These are phyloP conservation scores for Pangasius krempfi DNA, from an alignment of 2,797 vertebrate species.

Conservation along the genomic window DNA sequence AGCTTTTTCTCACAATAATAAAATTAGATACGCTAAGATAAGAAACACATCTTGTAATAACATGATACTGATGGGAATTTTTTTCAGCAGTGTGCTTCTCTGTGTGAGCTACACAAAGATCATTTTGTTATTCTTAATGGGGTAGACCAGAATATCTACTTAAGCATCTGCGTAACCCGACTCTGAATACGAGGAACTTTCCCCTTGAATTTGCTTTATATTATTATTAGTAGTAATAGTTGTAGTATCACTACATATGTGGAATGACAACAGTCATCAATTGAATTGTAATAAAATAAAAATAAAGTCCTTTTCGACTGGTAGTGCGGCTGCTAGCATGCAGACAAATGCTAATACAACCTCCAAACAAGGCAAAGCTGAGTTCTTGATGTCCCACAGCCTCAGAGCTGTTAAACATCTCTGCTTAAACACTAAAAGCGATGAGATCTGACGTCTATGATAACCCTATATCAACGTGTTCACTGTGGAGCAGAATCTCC, in stretches of 20 bases:
- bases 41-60: not conserved
- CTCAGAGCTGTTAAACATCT: not conserved
- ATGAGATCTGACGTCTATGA: constrained; percentile 20
- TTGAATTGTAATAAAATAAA: not conserved
- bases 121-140: not conserved
- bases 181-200: not conserved
- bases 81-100: not conserved
- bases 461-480: not conserved
- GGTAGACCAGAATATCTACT: not conserved
- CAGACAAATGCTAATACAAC: not conserved
- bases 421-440: not conserved
- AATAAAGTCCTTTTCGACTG: not conserved
- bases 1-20: not conserved
- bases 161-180: not conserved
- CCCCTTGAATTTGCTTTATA: not conserved
- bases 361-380: constrained; percentile 2
- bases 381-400: not conserved
- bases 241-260: not conserved
- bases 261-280: not conserved
- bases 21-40: too few species aligned
- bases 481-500: constrained; percentile 18
- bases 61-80: too few species aligned
- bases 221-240: not conserved
- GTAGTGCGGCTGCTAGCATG: not conserved
- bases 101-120: not conserved